Evolutionary conservation across 2,797 vertebrate species (phyloP).

Genomic region (Sebastes flavidus): DNA sequence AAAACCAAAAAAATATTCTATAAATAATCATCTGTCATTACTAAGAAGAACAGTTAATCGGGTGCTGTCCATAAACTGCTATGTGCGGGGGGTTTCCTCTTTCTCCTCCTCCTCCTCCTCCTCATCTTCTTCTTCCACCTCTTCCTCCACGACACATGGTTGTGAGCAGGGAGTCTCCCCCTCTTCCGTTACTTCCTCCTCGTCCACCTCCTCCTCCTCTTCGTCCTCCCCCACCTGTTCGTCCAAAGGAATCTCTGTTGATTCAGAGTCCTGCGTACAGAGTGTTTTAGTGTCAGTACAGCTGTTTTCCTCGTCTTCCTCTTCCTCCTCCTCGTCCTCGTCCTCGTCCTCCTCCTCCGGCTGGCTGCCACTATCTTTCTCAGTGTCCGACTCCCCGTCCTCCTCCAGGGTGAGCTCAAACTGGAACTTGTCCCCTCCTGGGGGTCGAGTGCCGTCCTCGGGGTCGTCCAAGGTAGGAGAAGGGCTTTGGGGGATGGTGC

Average conservation of each 20-base stretch:
- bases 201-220: slow-evolving; percentile 84
- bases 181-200: slow-evolving; percentile 64
- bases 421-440: slow-evolving; percentile 96
- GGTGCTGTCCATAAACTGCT: slow-evolving; percentile 82
- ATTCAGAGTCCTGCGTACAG: slow-evolving; percentile 98
- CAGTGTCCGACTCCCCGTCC: slow-evolving; percentile 96
- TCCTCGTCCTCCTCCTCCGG: slow-evolving; percentile 92
- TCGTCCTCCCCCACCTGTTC: slow-evolving; percentile 92
- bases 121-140: slow-evolving; percentile 70
- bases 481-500: slow-evolving; percentile 99
- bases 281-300: slow-evolving; percentile 99
- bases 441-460: slow-evolving; percentile 88
- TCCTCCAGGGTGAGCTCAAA: slow-evolving; percentile 98
- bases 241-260: slow-evolving; percentile 95
- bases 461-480: slow-evolving; percentile 91
- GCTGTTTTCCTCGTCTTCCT: slow-evolving; percentile 80
- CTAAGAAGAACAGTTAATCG: slow-evolving; percentile 82
- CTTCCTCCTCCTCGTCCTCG: slow-evolving; percentile 92
- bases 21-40: slow-evolving; percentile 85
- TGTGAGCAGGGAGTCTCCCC: slow-evolving; percentile 77
- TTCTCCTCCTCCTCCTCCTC: slow-evolving; percentile 76
- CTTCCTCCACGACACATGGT: slow-evolving; percentile 80
- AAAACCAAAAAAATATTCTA: slow-evolving; percentile 78
- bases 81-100: slow-evolving; percentile 86
- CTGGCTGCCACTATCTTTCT: slow-evolving; percentile 97